These are phyloP conservation scores for Macrophya annulata DNA, from an alignment of 2,888 invertebrate species.

Conservation along the genomic window DNA sequence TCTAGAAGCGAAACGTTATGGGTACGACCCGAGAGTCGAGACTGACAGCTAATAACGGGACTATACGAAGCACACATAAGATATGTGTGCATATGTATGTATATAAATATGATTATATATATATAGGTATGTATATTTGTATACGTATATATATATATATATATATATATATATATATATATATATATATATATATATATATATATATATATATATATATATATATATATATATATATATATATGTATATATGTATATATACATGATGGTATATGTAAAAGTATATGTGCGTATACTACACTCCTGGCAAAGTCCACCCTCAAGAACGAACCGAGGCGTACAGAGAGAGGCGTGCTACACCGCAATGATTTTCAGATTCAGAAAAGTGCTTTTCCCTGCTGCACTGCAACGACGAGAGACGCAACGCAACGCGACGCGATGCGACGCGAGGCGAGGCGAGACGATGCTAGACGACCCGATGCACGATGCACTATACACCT, in stretches of 20 bases:
- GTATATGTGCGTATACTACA: not conserved
- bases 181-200: not conserved
- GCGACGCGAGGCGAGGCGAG: not conserved
- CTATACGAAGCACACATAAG: not conserved
- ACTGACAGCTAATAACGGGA: slow-evolving; percentile 49
- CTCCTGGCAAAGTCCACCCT: not conserved
- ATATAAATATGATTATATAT: not conserved
- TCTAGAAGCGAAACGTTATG: slow-evolving; percentile 13
- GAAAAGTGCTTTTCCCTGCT: slow-evolving; percentile 23
- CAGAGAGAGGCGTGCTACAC: slow-evolving; percentile 8
- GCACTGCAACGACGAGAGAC: not conserved
- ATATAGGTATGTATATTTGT: not conserved
- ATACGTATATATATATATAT: not conserved
- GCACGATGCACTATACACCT: not conserved
- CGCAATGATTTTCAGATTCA: slow-evolving; percentile 41
- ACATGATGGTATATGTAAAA: too few species aligned
- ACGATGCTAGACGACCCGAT: not conserved
- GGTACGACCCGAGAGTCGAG: slow-evolving; percentile 16
- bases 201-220: not conserved
- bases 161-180: too few species aligned
- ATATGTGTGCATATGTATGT: not conserved
- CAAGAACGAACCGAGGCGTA: slow-evolving; percentile 16
- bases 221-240: not conserved
- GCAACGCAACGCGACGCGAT: not conserved
- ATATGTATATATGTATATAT: not conserved